Base-by-base conservation (phyloP, 2,797 vertebrate genomes). In the Neomorphus geoffroyi region DNA sequence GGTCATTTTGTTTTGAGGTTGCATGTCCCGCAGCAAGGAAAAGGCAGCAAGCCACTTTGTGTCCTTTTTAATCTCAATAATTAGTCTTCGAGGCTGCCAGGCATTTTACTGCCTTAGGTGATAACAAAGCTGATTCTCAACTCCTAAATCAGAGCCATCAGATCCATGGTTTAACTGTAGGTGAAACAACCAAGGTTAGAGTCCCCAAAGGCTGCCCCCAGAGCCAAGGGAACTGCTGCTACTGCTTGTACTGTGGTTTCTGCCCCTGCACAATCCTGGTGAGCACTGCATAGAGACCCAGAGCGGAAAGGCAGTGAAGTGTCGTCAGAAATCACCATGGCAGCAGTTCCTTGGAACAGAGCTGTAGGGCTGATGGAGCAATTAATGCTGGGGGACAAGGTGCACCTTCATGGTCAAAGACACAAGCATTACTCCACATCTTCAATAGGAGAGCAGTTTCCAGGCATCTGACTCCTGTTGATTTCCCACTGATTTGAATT, bases 61-160 rank as follows among this genome's bases (percentile, higher is more conserved):
- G 72, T 92, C 91, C 82, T 91, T 97, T 94, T 94, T 96, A 92
- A 97, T 96, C 92, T 95, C 96, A 95, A 87, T 75, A 94, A 96
- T 75, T 91, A 92, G 81, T 92, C 94, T 88, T 96, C 70, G 88
- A 90, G 90, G 43, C 75, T 86, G 84, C 86, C 93, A 94, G 79
- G 79, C 74, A 77, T 24, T 69, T 92, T 77, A 93, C 61, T 94
- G 95, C 95, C 96, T 96, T 91, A 96, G 81, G 91, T 90, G 93
- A 95, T 75, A 80, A 80, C 93, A 94, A 96, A 97, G 86, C 74
- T 80, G 94, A 92, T 74, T 82, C 80, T 53, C 88, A 53, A 67
- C 72, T 93, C 87, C 79, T 95, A 94, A 92, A 93, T 69, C 88
- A 91, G 77, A 43, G 75, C 33, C 48, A 46, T 66, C 39, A 43